These are phyloP conservation scores for Rotaria socialis DNA, from an alignment of 2,888 invertebrate species.

Conservation along the genomic window DNA sequence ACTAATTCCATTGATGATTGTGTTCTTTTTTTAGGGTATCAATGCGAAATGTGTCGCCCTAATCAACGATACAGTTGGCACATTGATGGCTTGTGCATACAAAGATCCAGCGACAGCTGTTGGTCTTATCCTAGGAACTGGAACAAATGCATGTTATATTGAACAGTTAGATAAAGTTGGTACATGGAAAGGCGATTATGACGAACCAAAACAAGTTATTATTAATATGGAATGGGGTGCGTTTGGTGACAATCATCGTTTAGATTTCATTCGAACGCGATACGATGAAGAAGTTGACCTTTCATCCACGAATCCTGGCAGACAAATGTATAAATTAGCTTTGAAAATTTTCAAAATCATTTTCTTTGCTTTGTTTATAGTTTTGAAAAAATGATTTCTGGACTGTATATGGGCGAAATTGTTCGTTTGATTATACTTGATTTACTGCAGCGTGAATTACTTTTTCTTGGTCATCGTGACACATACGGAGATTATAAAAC, in stretches of 20 bases:
- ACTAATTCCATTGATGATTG: background rate
- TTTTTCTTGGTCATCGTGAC: slow-evolving; percentile 46
- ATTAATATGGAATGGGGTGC: slow-evolving; percentile 97
- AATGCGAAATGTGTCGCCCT: slow-evolving; percentile 88
- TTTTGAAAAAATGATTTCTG: slow-evolving; percentile 47
- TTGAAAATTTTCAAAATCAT: too few relatives aligned
- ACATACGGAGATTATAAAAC: slow-evolving; percentile 42
- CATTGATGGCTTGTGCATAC: slow-evolving; percentile 96
- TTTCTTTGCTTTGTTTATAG: background rate
- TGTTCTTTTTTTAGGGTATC: slow-evolving; percentile 67
- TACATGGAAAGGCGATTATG: slow-evolving; percentile 67
- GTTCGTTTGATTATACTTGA: slow-evolving; percentile 45
- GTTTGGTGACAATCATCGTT: slow-evolving; percentile 81
- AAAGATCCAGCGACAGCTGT: slow-evolving; percentile 85
- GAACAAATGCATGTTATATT: slow-evolving; percentile 90
- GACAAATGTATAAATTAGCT: slow-evolving; percentile 65
- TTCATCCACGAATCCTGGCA: slow-evolving; percentile 71
- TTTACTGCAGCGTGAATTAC: slow-evolving; percentile 45
- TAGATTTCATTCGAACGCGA: slow-evolving; percentile 77
- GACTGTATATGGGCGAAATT: slow-evolving; percentile 47
- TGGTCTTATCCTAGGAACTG: slow-evolving; percentile 85
- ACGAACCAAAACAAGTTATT: slow-evolving; percentile 67
- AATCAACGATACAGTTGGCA: slow-evolving; percentile 92
- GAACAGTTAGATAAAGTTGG: slow-evolving; percentile 79
- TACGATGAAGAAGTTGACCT: slow-evolving; percentile 74